Evolutionary conservation across 2,113 vertebrate genomes (phyloP), one percentile per base, ranked within the genome.

Genomic region (Chaetodon trifascialis): DNA sequence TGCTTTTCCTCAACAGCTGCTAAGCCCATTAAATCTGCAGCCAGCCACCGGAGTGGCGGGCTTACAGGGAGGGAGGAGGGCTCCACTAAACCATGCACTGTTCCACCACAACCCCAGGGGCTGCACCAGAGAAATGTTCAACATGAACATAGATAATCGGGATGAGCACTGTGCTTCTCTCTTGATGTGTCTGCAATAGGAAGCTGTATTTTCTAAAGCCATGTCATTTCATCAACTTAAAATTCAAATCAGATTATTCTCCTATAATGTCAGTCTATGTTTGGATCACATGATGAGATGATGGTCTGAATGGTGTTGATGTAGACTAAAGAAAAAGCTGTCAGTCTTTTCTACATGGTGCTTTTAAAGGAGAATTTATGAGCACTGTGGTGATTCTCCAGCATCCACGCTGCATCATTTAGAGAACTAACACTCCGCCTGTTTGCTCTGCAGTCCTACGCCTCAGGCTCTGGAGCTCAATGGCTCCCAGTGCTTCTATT

Each of bases 1-100:
- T 91, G 93, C 89, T 91, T 92, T 90, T 94, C 87, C 91, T 93
- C 91, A 94, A 93, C 94, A 94, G 94, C 94, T 93, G 93, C 88
- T 95, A 93, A 91, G 38, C 82, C 90, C 91, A 94, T 95, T 94
- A 94, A 91, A 93, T 92, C 89, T 89, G 89, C 91, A 94, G 91
- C 89, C 90, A 92, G 91, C 90, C 92, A 91, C 87, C 70, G 49
- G 90, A 92, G 89, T 83, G 74, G 84, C 88, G 86, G 88, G 83
- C 47, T 88, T 85, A 70, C 76, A 63, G 66, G 81, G 86, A 81
- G 66, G 81, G 86, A 81, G 85, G 80, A 74, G 88, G 77, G 82
- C 60, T 82, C 72, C 14, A 72, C 85, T 83, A 78, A 90, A 88
- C 66, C 72, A 23, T 54, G 85, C 86, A 83, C 85, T 83, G 83